Base-by-base conservation (phyloP, 2,888 invertebrate species). In the Hydrotaea cyrtoneurina region DNA sequence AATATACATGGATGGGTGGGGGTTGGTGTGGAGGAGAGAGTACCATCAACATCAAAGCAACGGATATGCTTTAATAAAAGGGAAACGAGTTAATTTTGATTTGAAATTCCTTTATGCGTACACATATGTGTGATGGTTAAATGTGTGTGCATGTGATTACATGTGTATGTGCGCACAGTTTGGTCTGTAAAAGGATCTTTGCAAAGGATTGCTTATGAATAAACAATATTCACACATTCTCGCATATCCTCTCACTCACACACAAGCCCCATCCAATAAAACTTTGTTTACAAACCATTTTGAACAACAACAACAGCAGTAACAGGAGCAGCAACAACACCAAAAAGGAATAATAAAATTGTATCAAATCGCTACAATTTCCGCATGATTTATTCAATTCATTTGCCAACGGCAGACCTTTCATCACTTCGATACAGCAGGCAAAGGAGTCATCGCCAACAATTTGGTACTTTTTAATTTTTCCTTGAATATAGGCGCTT, bases 291-390 rank as follows among this genome's bases (percentile, higher is more conserved):
- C 50, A 50, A 50, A 50, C 50, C 8, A n/a, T 50, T 50, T 50
- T 0, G 17, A 62, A 21, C 31, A 36, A 31, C 26, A 62, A 62
- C 31, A 5, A 36, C 26, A 36, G 8, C 17, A 62, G n/a, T 4
- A 31, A 26, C 23, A 59, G 26, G 26, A 31, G 15, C 13, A n/a
- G 50, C 50, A 15, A 5, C 8, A 21, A 10, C 59, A 62, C 2
- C 59, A 31, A 26, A n/a, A 39, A 66, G 39, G 66, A 66, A 66
- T 66, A 55, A 69, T 55, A 66, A 66, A 66, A 66, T 55, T 62
- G 31, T 55, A 66, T 13, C 26, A 78, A 71, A 71, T 80, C 17
- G 75, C 71, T 39, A 19, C 71, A 80, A 76, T 80, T 75, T 80
- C 75, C 62, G 71, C 39, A 46, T 76, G 62, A 62, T 71, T 75